phyloP scores from a whole-genome alignment of 2,113 vertebrate species.

The Eupsittula cactorum region DNA sequence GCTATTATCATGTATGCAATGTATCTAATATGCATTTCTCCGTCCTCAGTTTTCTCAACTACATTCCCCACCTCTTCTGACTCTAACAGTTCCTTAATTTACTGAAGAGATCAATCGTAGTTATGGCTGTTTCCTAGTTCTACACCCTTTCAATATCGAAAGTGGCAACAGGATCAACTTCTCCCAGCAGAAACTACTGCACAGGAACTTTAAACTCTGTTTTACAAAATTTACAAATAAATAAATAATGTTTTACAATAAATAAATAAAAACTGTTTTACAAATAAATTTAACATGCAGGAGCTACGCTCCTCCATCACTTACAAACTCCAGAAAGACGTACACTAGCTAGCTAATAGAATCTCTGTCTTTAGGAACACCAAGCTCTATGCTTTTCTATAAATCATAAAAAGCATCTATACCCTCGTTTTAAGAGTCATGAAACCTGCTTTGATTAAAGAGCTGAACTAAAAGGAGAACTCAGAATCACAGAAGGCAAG shows the following conservation, averaged over 20 bases:
- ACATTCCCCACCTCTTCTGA: not conserved
- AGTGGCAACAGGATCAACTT: not conserved
- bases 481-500: not conserved
- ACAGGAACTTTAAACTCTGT: not conserved
- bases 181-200: not conserved
- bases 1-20: not conserved
- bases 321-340: not conserved
- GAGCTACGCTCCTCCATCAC: not conserved
- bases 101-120: not conserved
- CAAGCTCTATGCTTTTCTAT: not conserved
- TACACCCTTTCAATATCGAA: not conserved
- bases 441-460: not conserved
- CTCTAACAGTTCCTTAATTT: not conserved
- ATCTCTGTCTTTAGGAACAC: not conserved
- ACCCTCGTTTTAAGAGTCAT: not conserved
- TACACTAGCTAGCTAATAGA: not conserved
- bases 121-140: not conserved
- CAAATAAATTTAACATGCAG: not conserved
- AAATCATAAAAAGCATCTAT: not conserved
- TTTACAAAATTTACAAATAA: not conserved
- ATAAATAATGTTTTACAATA: too few relatives aligned
- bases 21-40: not conserved
- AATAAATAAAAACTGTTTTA: not conserved
- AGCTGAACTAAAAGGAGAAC: not conserved
- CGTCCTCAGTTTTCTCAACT: not conserved